Evolutionary conservation across 2,888 invertebrate genomes (phyloP).

Genomic region (Drosophila atroscutellata): DNA sequence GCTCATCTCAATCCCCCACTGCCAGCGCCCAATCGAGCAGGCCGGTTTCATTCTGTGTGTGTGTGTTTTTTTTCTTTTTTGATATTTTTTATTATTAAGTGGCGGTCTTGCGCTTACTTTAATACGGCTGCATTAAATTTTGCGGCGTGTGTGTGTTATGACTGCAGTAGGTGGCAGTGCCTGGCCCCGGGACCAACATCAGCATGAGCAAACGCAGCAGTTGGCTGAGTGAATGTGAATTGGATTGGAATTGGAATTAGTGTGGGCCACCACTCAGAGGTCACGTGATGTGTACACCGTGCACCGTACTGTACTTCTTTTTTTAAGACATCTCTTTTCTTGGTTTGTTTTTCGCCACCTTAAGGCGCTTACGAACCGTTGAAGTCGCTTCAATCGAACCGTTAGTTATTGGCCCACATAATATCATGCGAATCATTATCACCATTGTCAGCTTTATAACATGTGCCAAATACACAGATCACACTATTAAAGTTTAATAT

Average conservation of each 20-base stretch:
- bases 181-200: conserved; percentile 63
- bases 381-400: conserved; percentile 24
- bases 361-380: conserved; percentile 59
- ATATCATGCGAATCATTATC: conserved; percentile 25
- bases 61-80: conserved; percentile 1
- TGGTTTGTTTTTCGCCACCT: conserved; percentile 6
- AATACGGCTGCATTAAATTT: conserved; percentile 76
- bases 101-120: conserved; percentile 77
- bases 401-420: conserved; percentile 48
- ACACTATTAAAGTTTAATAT: conserved; percentile 14
- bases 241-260: conserved; percentile 48
- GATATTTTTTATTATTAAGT: conserved; percentile 64
- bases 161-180: conserved; percentile 77
- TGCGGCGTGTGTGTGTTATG: conserved; percentile 73
- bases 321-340: conserved; percentile 7
- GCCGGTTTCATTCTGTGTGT: conserved; percentile 41
- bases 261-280: conserved; percentile 62
- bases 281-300: conserved; percentile 54
- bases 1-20: conserved; percentile 53
- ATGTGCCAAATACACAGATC: conserved; percentile 1
- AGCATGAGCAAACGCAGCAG: conserved; percentile 20
- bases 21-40: conserved; percentile 35
- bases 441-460: conserved; percentile 19
- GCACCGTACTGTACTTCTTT: conserved; percentile 58
- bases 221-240: conserved; percentile 40